Conservation (phyloP, 2,113 vertebrate species). For the Stercorarius parasiticus region DNA sequence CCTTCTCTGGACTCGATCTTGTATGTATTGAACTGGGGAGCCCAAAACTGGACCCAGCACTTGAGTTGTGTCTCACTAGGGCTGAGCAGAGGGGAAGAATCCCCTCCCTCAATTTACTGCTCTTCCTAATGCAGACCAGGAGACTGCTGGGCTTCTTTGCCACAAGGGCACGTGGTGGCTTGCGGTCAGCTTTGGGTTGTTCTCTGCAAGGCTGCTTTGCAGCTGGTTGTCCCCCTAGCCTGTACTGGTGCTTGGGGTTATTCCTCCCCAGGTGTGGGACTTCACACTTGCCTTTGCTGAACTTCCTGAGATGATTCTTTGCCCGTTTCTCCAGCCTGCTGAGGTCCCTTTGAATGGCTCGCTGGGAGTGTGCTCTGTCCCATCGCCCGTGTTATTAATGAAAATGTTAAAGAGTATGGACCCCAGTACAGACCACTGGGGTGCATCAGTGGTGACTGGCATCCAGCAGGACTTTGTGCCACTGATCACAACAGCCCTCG, state of each 20-base stretch:
- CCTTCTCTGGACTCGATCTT: neutral
- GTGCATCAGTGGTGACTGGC: neutral
- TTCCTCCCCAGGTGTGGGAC: neutral
- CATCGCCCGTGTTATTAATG: fast-evolving
- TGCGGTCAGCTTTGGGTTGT: fast-evolving
- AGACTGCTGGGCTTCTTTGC: neutral
- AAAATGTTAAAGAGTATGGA: fast-evolving
- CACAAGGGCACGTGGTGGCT: fast-evolving
- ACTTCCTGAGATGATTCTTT: neutral
- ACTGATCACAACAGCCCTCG: neutral
- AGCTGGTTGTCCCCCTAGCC: neutral
- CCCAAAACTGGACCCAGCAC: neutral
- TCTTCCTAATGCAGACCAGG: neutral
- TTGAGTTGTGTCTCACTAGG: neutral
- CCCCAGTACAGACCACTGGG: neutral
- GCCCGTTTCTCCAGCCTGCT: neutral
- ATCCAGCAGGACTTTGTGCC: neutral
- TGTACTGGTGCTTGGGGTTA: fast-evolving
- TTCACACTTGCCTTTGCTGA: neutral
- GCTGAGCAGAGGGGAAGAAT: neutral
- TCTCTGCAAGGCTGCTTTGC: neutral
- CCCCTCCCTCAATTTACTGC: neutral
- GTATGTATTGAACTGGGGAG: neutral
- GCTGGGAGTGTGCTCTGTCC: neutral
- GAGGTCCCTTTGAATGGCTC: neutral